phyloP scores from a whole-genome alignment of 2,797 vertebrate species.

The Hoplostethus mediterraneus region DNA sequence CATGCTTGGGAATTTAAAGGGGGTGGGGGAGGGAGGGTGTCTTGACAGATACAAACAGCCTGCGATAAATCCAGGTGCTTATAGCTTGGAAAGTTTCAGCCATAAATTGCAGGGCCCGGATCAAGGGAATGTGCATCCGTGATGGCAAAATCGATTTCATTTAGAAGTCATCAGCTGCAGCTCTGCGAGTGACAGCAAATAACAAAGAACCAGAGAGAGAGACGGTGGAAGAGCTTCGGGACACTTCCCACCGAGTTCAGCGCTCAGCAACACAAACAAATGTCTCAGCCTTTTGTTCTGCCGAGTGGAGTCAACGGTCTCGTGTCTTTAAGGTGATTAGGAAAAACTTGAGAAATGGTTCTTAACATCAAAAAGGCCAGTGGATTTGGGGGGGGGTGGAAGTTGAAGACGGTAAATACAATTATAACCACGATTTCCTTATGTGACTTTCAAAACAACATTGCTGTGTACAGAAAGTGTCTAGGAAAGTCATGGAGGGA shows the following conservation, averaged over 20 bases:
- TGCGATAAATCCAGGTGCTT: conserved; percentile 60
- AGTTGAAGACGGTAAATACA: no score
- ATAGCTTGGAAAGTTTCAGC: conserved; percentile 50
- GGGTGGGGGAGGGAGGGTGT: neutral
- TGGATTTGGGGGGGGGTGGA: no score
- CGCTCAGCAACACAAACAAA: conserved; percentile 6
- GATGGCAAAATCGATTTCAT: conserved; percentile 76
- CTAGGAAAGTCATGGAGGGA: no score
- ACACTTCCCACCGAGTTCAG: conserved; percentile 26
- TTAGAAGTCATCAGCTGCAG: conserved; percentile 68
- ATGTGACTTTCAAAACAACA: no score
- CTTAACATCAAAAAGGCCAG: no score
- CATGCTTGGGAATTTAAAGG: conserved; percentile 15
- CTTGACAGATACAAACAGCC: conserved; percentile 60
- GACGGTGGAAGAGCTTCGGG: conserved; percentile 25
- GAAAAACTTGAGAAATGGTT: no score
- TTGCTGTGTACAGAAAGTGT: no score
- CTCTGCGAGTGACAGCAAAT: conserved; percentile 50
- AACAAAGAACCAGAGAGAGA: conserved; percentile 42
- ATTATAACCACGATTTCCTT: no score
- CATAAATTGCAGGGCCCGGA: conserved; percentile 57
- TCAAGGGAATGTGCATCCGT: conserved; percentile 57
- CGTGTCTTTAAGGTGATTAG: no score
- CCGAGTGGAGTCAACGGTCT: conserved; percentile 5
- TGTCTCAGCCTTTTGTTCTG: conserved; percentile 37